Evolutionary conservation across 2,888 invertebrate genomes (phyloP).

Genomic region (Agrilus cyanescens): DNA sequence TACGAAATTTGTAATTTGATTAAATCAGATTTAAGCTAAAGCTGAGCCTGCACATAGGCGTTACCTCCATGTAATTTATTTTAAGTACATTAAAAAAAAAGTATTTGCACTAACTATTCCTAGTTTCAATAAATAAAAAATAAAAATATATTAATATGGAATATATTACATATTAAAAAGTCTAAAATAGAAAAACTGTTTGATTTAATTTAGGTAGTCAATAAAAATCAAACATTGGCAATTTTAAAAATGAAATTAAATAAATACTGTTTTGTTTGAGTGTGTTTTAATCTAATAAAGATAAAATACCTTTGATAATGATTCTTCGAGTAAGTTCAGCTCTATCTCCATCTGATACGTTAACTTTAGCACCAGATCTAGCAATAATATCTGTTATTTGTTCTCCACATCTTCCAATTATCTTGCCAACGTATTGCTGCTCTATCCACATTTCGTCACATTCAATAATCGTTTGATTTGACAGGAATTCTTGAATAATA

Average conservation of each 20-base stretch:
- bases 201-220: neutral
- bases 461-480: conserved; percentile 54
- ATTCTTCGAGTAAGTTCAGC: conserved; percentile 21
- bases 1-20: too few relatives aligned
- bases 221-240: neutral
- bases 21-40: too few relatives aligned
- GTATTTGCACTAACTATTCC: too few relatives aligned
- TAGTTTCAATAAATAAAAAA: too few relatives aligned
- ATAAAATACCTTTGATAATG: conserved; percentile 25
- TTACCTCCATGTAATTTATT: too few relatives aligned
- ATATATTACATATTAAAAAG: too few relatives aligned
- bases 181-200: neutral
- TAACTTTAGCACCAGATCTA: conserved; percentile 60
- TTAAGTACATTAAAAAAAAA: too few relatives aligned
- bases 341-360: conserved; percentile 33
- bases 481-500: conserved; percentile 54
- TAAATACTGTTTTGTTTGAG: too few relatives aligned
- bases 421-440: conserved; percentile 50
- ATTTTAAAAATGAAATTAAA: too few relatives aligned
- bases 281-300: too few relatives aligned
- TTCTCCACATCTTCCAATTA: conserved; percentile 67
- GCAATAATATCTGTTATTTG: conserved; percentile 59
- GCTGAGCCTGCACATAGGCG: too few relatives aligned
- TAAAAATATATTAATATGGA: too few relatives aligned
- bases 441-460: conserved; percentile 59